phyloP scores from a whole-genome alignment of 2,113 vertebrate species.

The Clarias gariepinus region DNA sequence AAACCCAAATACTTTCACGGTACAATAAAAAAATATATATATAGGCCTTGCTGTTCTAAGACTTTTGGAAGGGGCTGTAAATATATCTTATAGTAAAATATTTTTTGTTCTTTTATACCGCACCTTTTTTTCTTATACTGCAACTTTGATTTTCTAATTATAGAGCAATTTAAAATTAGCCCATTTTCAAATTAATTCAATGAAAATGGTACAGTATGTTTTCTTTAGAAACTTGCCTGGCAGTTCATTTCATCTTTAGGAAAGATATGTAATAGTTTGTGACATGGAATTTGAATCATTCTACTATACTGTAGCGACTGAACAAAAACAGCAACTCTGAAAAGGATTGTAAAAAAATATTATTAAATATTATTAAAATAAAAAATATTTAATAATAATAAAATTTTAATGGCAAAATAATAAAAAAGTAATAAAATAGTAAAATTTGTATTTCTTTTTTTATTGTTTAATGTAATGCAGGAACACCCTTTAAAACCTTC shows the following conservation, averaged over 20 bases:
- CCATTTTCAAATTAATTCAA: background rate
- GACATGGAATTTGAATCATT: background rate
- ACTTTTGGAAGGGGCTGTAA: background rate
- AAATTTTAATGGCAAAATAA: too few species aligned
- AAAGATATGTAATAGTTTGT: background rate
- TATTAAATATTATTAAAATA: too few species aligned
- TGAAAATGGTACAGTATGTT: background rate
- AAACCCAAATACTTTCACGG: background rate
- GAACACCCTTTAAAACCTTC: background rate
- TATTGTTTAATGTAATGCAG: background rate
- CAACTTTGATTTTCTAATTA: background rate
- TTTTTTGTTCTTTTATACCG: background rate
- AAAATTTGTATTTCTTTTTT: background rate
- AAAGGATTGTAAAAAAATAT: background rate
- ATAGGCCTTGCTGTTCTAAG: background rate
- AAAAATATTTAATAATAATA: too few species aligned
- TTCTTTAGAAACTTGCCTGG: background rate
- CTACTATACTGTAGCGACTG: background rate
- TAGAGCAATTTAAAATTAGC: background rate
- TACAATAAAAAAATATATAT: background rate
- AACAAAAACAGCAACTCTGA: background rate
- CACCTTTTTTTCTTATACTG: background rate
- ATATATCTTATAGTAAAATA: background rate
- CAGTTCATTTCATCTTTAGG: background rate
- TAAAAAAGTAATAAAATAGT: too few species aligned